These are phyloP conservation scores for Cheirogaleus major DNA, from an alignment of 2,797 vertebrate species.

Conservation along the genomic window DNA sequence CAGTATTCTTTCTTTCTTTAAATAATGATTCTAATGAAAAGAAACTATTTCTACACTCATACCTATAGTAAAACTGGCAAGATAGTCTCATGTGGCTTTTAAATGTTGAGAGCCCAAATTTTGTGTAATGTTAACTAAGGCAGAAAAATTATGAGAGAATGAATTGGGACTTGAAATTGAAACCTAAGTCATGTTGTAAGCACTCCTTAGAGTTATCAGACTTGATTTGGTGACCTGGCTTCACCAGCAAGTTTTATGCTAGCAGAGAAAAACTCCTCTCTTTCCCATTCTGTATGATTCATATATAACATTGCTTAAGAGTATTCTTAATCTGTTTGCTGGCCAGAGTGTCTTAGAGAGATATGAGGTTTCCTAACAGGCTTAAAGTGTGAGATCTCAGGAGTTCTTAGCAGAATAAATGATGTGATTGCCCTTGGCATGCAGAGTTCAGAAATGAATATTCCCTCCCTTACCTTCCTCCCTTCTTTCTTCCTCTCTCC, in stretches of 20 bases:
- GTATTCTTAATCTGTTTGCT: neutral
- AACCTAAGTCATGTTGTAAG: conserved; percentile 13
- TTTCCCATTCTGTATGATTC: conserved; percentile 5
- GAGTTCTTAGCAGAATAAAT: neutral
- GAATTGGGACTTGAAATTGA: conserved; percentile 33
- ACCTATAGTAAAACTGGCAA: neutral
- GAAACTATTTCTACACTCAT: neutral
- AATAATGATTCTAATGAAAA: neutral
- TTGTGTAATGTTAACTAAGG: conserved; percentile 36
- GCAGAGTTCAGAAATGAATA: neutral
- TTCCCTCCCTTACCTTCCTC: neutral
- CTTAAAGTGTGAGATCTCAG: neutral
- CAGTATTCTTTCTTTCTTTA: neutral
- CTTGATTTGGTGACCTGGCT: neutral
- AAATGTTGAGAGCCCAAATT: neutral
- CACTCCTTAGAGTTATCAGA: neutral
- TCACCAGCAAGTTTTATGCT: neutral
- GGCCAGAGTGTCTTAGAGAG: neutral
- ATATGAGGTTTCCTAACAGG: neutral
- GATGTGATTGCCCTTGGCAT: neutral
- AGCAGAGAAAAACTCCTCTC: neutral
- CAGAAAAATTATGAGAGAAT: conserved; percentile 30
- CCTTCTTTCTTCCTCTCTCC: neutral
- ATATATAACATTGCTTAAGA: neutral
- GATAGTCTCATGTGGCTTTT: neutral